Evolutionary conservation across 1,140 invertebrate genomes (phyloP).

Genomic region (Drosophila bipectinata): DNA sequence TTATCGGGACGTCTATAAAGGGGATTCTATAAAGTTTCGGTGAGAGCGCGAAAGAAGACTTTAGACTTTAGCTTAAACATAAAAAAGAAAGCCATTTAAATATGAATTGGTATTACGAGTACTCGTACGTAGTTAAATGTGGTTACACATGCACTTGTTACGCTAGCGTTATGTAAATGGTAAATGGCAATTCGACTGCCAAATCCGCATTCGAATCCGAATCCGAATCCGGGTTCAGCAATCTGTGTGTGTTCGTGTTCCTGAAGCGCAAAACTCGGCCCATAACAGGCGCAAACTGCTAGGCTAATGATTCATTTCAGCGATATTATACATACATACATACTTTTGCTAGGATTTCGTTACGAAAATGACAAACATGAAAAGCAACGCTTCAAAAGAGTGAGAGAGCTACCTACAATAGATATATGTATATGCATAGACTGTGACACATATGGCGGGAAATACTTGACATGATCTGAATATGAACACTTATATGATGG

Average conservation of each 20-base stretch:
- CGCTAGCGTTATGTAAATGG: constrained; percentile 28
- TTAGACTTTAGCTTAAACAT: constrained; percentile 48
- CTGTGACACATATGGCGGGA: constrained; percentile 19
- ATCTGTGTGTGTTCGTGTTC: constrained; percentile 21
- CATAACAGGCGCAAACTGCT: neutral
- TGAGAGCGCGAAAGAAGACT: constrained; percentile 29
- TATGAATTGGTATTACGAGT: constrained; percentile 15
- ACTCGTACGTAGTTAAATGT: constrained; percentile 42
- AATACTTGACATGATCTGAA: neutral
- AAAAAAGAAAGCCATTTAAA: constrained; percentile 61
- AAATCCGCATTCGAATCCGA: too few relatives aligned
- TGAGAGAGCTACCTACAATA: constrained; percentile 21
- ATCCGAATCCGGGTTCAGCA: constrained; percentile 18
- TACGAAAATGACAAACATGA: constrained; percentile 15
- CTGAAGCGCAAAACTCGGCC: constrained; percentile 16
- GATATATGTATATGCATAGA: neutral
- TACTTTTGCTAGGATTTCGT: constrained; percentile 19
- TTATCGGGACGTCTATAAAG: too few relatives aligned
- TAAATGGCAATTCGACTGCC: constrained; percentile 52
- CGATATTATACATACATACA: neutral
- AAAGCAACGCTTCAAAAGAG: constrained; percentile 1
- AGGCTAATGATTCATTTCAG: constrained; percentile 7
- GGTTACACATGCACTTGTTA: constrained; percentile 9
- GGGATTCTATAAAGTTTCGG: neutral
- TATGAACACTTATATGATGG: constrained; percentile 17